Conservation (phyloP, 2,797 vertebrate species). For the Eospalax fontanierii region DNA sequence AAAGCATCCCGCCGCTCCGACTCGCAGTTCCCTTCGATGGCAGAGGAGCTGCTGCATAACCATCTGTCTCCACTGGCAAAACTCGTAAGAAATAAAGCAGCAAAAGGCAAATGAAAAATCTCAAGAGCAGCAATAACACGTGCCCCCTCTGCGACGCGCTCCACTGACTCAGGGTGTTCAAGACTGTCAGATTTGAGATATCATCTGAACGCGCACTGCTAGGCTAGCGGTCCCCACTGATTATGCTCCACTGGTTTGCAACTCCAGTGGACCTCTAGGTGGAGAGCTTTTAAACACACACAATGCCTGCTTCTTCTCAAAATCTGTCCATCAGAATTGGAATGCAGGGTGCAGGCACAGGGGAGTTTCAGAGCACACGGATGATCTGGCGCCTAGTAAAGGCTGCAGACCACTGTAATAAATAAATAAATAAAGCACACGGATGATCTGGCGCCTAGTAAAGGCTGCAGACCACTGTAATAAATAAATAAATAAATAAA, state of each 20-base stretch:
- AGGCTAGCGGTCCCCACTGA: not conserved
- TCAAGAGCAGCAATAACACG: not conserved
- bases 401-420: not conserved
- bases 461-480: too few species aligned
- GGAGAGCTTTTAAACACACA: not conserved
- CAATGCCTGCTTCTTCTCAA: not conserved
- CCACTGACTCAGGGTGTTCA: not conserved
- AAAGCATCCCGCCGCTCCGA: not conserved
- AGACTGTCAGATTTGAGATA: not conserved
- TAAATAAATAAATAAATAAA: too few species aligned
- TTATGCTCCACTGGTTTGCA: not conserved
- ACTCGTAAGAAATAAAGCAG: not conserved
- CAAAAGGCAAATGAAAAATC: not conserved
- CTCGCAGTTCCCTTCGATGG: not conserved
- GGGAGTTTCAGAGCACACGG: not conserved
- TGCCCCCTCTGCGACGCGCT: not conserved
- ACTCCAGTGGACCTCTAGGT: not conserved
- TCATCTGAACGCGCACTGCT: not conserved
- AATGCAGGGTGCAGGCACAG: not conserved
- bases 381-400: not conserved
- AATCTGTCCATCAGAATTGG: not conserved
- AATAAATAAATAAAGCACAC: not conserved
- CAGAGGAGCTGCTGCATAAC: not conserved
- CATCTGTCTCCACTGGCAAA: conserved; percentile 50
- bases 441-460: too few species aligned